Conservation (phyloP, 1,140 invertebrate species). For the Zaprionus inermis region DNA sequence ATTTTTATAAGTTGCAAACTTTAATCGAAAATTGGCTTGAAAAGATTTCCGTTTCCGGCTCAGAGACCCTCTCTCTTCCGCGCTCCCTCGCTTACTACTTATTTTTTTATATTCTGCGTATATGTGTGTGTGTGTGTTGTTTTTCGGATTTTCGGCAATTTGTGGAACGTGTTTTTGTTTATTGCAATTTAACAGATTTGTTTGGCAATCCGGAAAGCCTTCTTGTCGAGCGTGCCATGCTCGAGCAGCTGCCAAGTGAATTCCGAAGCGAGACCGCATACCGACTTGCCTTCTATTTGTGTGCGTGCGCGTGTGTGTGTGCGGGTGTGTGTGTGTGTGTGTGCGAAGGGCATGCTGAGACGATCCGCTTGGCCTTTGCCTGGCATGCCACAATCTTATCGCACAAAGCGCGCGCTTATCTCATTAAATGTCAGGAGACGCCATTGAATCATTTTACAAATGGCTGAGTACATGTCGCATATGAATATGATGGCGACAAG, state of each 20-base stretch:
- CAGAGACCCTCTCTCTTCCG: not conserved
- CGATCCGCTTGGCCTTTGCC: constrained; percentile 46
- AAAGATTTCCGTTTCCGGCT: constrained; percentile 1
- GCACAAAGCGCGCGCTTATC: constrained; percentile 68
- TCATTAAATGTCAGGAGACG: constrained; percentile 78
- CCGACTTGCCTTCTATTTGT: constrained; percentile 15
- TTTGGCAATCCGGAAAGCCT: constrained; percentile 29
- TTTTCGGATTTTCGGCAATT: constrained; percentile 5
- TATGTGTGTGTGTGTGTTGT: not conserved
- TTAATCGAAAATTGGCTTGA: not conserved
- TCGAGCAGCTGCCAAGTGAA: constrained; percentile 22
- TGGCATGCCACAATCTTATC: constrained; percentile 57
- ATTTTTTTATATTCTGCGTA: not conserved
- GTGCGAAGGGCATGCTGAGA: constrained; percentile 11
- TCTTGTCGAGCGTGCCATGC: not conserved
- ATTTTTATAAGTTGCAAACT: constrained; percentile 9
- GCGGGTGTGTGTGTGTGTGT: not conserved
- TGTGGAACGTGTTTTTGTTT: constrained; percentile 13
- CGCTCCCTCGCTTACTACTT: not conserved
- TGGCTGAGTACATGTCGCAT: constrained; percentile 75
- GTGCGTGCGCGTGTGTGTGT: not conserved
- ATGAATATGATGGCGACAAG: constrained; percentile 39
- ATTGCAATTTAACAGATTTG: constrained; percentile 35
- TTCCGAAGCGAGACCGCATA: constrained; percentile 44
- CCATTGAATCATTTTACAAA: constrained; percentile 81